A percentile compares a stretch with the other conserved stretches of the same genome.
phyloP scores from a whole-genome alignment of 2,797 vertebrate species.

The Parambassis ranga region DNA sequence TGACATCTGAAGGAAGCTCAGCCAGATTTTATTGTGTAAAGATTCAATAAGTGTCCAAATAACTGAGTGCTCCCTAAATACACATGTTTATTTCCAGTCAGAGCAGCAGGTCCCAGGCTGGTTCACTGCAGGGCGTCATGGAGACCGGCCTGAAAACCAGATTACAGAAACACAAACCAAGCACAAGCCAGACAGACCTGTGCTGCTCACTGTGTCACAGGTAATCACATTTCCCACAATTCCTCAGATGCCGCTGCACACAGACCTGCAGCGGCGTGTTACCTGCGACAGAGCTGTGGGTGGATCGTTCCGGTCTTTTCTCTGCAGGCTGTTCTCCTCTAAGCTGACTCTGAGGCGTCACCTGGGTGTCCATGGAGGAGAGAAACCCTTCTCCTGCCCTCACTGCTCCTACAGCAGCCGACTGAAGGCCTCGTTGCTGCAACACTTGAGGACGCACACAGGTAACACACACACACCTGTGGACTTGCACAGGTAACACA shows the following conservation, averaged over 20 bases:
- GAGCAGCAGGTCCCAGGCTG: background rate
- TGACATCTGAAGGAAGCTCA: too few relatives aligned
- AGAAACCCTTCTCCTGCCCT: slow-evolving; percentile 75
- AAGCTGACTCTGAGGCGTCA: slow-evolving; percentile 76
- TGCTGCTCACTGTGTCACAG: slow-evolving; percentile 71
- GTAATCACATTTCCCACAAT: slow-evolving; percentile 46
- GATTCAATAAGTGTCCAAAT: too few relatives aligned
- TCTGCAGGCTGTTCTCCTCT: slow-evolving; percentile 66
- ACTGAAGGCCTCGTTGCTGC: slow-evolving; percentile 76
- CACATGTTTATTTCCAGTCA: slow-evolving; percentile 1
- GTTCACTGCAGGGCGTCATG: background rate
- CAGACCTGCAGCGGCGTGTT: too few relatives aligned
- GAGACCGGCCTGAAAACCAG: slow-evolving; percentile 13
- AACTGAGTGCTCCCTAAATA: too few relatives aligned
- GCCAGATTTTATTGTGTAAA: background rate
- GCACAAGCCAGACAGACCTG: slow-evolving; percentile 35
- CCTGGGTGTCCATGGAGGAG: slow-evolving; percentile 68
- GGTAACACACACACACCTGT: slow-evolving; percentile 46
- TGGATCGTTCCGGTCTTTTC: background rate
- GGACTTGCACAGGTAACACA: background rate
- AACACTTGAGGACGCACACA: slow-evolving; percentile 75
- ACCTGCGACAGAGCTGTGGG: background rate
- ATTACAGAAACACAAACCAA: background rate
- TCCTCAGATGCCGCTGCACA: background rate
- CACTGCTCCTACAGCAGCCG: slow-evolving; percentile 69